Evolutionary conservation across 2,888 invertebrate genomes (phyloP).

Genomic region (Tillus elongatus): DNA sequence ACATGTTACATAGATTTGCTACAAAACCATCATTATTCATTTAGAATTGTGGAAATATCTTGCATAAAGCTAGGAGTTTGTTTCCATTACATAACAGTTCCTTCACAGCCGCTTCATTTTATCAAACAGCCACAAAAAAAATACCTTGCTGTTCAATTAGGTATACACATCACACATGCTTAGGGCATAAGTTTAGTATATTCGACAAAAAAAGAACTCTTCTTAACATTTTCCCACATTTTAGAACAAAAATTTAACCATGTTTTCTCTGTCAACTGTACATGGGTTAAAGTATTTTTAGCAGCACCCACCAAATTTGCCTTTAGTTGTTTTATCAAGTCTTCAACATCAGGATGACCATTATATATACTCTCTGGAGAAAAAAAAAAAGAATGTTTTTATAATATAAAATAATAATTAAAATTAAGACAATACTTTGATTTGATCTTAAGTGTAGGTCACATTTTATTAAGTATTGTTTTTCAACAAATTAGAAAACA

Average conservation of each 20-base stretch:
- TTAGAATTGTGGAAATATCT: too few species aligned
- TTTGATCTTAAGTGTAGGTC: too few species aligned
- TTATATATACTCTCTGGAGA: conserved; percentile 47
- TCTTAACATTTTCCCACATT: conserved; percentile 77
- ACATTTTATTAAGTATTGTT: too few species aligned
- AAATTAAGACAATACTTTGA: not conserved
- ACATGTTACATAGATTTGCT: too few species aligned
- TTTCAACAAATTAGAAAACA: too few species aligned
- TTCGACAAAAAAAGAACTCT: conserved; percentile 74
- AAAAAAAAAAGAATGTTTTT: conserved; percentile 12
- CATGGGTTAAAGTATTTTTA: conserved; percentile 61
- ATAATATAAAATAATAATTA: conserved; percentile 1
- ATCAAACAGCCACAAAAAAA: too few species aligned
- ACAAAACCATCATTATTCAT: too few species aligned
- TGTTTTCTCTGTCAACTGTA: conserved; percentile 67
- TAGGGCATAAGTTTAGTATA: conserved; percentile 71
- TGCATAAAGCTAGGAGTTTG: too few species aligned
- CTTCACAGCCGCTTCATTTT: too few species aligned
- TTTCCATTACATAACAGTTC: too few species aligned
- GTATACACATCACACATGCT: too few species aligned
- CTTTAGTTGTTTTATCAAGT: conserved; percentile 56
- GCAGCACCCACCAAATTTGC: conserved; percentile 62
- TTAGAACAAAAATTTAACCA: conserved; percentile 78
- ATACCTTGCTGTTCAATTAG: too few species aligned
- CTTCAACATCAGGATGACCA: conserved; percentile 55